These are phyloP conservation scores for Sebastes steindachneri DNA, from an alignment of 2,797 vertebrate species.

Conservation along the genomic window DNA sequence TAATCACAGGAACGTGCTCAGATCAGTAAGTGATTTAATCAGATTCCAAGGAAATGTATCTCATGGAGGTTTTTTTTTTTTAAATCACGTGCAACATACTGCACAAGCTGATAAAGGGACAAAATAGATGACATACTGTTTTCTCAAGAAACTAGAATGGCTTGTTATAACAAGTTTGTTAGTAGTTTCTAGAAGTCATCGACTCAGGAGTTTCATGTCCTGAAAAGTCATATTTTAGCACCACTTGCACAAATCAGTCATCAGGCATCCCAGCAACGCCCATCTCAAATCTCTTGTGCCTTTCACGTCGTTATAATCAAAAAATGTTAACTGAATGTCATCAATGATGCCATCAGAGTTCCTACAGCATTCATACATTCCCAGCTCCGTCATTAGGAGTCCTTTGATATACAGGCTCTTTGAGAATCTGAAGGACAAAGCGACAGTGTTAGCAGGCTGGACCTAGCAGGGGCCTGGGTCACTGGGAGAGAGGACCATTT, in stretches of 20 bases:
- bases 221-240: not conserved
- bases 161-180: not conserved
- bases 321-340: constrained; percentile 15
- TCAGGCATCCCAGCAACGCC: not conserved
- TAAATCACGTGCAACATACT: no score
- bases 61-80: no score
- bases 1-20: constrained; percentile 26
- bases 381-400: constrained; percentile 5
- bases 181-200: not conserved
- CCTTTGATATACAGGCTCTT: constrained; percentile 37
- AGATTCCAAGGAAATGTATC: not conserved
- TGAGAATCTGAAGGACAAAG: constrained; percentile 53
- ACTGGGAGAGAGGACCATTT: constrained; percentile 59
- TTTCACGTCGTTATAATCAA: not conserved
- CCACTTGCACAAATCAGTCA: not conserved
- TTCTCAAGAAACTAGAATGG: not conserved
- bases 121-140: not conserved
- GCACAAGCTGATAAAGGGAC: not conserved
- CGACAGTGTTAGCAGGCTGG: constrained; percentile 45
- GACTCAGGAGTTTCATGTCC: not conserved
- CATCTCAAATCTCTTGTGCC: not conserved
- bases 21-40: constrained; percentile 14
- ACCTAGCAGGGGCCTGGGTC: constrained; percentile 48
- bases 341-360: constrained; percentile 10
- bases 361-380: constrained; percentile 15